Evolutionary conservation across 2,113 vertebrate species (phyloP).

Genomic region (Argyrosomus japonicus): DNA sequence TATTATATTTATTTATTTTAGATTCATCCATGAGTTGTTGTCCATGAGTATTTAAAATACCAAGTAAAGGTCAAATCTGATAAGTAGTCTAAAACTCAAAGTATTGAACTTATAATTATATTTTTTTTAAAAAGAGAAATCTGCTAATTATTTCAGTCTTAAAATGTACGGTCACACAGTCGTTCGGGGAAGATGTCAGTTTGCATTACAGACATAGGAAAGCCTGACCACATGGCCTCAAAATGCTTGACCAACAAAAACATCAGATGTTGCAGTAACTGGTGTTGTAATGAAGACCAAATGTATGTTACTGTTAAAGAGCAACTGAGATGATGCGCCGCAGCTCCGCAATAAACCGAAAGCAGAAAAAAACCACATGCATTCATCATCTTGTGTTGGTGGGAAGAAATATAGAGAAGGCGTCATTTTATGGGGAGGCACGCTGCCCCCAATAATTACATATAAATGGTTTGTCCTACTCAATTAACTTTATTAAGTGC

Average conservation of each 20-base stretch:
- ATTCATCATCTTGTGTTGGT: constrained; percentile 2
- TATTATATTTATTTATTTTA: not conserved
- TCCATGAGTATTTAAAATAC: not conserved
- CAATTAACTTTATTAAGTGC: constrained; percentile 11
- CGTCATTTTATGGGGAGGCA: not conserved
- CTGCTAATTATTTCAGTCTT: not conserved
- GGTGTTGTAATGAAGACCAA: not conserved
- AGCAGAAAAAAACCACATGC: not conserved
- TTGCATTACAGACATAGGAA: not conserved
- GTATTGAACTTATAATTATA: too few species aligned
- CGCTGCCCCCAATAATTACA: constrained; percentile 10
- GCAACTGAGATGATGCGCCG: not conserved
- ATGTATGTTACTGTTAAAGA: constrained; percentile 1
- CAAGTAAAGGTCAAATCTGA: too few species aligned
- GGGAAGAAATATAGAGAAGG: not conserved
- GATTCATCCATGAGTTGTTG: not conserved
- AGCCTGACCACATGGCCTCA: too few species aligned
- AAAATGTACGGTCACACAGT: not conserved
- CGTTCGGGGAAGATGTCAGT: not conserved
- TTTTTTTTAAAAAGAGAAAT: too few species aligned
- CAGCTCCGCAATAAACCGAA: not conserved
- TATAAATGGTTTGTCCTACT: constrained; percentile 8
- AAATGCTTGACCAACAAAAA: not conserved
- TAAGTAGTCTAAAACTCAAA: too few species aligned
- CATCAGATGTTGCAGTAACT: not conserved